Evolutionary conservation across 2,113 vertebrate genomes (phyloP), one percentile per base, ranked within the genome.

Genomic region (Riparia riparia): DNA sequence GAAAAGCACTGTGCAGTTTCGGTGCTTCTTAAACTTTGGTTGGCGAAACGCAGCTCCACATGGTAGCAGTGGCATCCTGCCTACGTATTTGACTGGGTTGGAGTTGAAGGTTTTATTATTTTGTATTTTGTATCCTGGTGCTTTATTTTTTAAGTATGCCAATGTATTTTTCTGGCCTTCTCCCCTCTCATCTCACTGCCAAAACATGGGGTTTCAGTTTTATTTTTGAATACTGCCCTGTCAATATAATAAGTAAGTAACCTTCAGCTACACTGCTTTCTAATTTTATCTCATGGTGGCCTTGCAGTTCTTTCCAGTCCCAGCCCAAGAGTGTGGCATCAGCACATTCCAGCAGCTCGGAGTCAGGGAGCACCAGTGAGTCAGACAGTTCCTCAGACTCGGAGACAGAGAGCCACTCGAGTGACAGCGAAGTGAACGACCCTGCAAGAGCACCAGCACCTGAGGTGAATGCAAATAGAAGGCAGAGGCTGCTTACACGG

Each of bases 341-440:
- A 61, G 97, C 98, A 96, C 99, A 98, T 98, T 99, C 98, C 98
- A 99, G 98, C 73, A 98, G 97, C 29, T 90, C 85, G 0, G 98
- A 99, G 90, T 99, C 98, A 3, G 98, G 98, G 72, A 99, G 98
- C 96, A 98, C 98, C 95, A 99, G 98, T 29, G 99, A 98, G 93
- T 99, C 99, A 1, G 99, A 99, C 90, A 99, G 98, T 95, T 99
- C 99, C 94, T 99, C 98, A 0, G 98, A 98, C 93, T 99, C 99
- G 0, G 99, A 99, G 94, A 98, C 98, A 1, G 99, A 98, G 91
- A 98, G 98, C 97, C 98, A 93, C 65, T 98, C 98, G 3, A 98
- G 98, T 68, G 97, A 98, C 95, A 98, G 97, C 5, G 99, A 99
- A 89, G 97, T 61, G 11, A 97, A 92, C 1, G 86, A 98, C 34